Evolutionary conservation across 2,113 vertebrate genomes (phyloP).

Genomic region (Cinclus cinclus): DNA sequence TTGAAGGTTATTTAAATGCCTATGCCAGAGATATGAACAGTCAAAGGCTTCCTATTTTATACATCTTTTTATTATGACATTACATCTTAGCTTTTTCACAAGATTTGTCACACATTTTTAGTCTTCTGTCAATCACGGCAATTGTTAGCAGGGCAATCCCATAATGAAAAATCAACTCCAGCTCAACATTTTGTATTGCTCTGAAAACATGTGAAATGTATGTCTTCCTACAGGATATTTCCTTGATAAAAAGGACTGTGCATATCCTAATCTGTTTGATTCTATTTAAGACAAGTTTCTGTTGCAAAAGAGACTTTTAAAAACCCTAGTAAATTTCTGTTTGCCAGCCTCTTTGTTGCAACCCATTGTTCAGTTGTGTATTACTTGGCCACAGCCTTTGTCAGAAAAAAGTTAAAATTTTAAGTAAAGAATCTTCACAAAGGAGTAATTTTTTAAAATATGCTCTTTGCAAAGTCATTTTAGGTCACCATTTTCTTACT

Average conservation of each 20-base stretch:
- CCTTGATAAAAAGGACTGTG: not conserved
- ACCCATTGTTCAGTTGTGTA: not conserved
- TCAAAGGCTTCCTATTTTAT: not conserved
- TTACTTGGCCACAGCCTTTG: not conserved
- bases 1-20: not conserved
- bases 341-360: not conserved
- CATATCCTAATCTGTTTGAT: not conserved
- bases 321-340: not conserved
- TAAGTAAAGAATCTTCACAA: not conserved
- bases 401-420: not conserved
- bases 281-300: not conserved
- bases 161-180: not conserved
- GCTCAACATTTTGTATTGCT: not conserved
- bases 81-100: not conserved
- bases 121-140: not conserved
- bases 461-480: not conserved
- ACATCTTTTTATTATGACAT: not conserved
- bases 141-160: not conserved
- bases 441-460: not conserved
- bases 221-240: not conserved
- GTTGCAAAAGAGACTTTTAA: not conserved
- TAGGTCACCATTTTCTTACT: not conserved
- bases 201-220: not conserved
- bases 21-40: not conserved
- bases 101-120: not conserved